Evolutionary conservation across 2,797 vertebrate genomes (phyloP).

Genomic region (Falco biarmicus): DNA sequence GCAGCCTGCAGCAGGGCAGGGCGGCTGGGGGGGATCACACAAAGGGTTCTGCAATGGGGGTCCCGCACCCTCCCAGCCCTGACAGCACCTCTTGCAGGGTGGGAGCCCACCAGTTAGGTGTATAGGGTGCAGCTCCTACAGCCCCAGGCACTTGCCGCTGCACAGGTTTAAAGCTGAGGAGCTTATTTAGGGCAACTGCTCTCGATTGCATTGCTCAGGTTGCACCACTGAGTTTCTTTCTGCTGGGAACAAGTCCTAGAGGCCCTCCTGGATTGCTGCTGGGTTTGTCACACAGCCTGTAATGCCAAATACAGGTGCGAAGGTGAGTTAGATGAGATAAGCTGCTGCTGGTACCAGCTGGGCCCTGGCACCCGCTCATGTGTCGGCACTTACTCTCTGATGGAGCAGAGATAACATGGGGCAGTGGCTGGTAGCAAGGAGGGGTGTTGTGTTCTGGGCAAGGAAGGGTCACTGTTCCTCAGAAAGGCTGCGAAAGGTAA

Average conservation of each 20-base stretch:
- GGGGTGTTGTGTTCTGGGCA: not conserved
- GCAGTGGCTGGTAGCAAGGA: not conserved
- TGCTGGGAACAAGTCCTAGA: not conserved
- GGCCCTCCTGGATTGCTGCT: not conserved
- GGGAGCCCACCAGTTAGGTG: not conserved
- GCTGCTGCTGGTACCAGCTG: not conserved
- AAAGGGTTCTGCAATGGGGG: not conserved
- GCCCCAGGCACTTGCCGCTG: accelerated
- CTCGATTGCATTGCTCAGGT: not conserved
- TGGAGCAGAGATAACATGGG: accelerated
- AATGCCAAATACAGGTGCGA: accelerated
- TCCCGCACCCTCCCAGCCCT: not conserved
- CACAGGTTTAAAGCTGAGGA: accelerated
- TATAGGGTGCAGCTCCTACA: not conserved
- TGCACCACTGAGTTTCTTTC: not conserved
- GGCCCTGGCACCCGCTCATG: not conserved
- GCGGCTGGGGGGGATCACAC: not conserved
- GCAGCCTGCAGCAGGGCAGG: not conserved
- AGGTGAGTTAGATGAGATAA: not conserved
- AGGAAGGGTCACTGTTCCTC: accelerated
- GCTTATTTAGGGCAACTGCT: not conserved
- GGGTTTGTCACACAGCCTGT: not conserved
- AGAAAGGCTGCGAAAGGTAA: not conserved
- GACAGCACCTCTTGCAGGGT: accelerated
- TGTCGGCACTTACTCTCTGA: not conserved